Conservation (phyloP, 1,140 invertebrate genomes). For the Drosophila carrolli region DNA sequence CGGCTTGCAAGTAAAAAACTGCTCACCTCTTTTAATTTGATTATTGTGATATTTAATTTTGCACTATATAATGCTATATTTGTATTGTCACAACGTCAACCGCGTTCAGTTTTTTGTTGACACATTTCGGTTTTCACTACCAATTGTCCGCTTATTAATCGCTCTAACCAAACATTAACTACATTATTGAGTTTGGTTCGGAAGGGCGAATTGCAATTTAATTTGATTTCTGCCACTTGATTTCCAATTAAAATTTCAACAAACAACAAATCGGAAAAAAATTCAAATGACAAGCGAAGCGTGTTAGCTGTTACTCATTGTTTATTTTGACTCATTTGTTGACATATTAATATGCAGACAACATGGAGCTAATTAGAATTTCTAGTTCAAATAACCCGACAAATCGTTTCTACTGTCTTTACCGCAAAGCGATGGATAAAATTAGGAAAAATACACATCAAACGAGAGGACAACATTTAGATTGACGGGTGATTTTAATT, state of each 20-base stretch:
- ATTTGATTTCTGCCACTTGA: slow-evolving; percentile 56
- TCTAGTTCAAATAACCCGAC: slow-evolving; percentile 48
- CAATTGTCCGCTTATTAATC: slow-evolving; percentile 60
- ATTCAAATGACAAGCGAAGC: slow-evolving; percentile 21
- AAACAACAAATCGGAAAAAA: slow-evolving; percentile 53
- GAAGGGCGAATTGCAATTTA: slow-evolving; percentile 55
- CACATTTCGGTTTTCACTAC: slow-evolving; percentile 44
- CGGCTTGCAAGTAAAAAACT: neutral
- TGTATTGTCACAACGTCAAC: slow-evolving; percentile 30
- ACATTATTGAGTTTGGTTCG: slow-evolving; percentile 46
- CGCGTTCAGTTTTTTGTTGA: slow-evolving; percentile 44
- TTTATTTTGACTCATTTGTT: slow-evolving; percentile 50
- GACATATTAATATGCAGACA: slow-evolving; percentile 54
- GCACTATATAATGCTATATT: slow-evolving; percentile 19
- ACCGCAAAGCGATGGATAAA: neutral
- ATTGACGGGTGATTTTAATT: slow-evolving; percentile 30
- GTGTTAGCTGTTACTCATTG: slow-evolving; percentile 36
- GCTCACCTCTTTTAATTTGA: slow-evolving; percentile 13
- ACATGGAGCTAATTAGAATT: slow-evolving; percentile 55
- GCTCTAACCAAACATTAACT: slow-evolving; percentile 54
- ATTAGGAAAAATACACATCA: slow-evolving; percentile 22
- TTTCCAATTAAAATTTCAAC: slow-evolving; percentile 67
- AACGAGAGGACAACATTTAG: slow-evolving; percentile 30
- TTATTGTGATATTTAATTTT: slow-evolving; percentile 46
- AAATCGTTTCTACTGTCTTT: slow-evolving; percentile 27